These are phyloP conservation scores for Tillus elongatus DNA, from an alignment of 2,888 invertebrate species.

Conservation along the genomic window DNA sequence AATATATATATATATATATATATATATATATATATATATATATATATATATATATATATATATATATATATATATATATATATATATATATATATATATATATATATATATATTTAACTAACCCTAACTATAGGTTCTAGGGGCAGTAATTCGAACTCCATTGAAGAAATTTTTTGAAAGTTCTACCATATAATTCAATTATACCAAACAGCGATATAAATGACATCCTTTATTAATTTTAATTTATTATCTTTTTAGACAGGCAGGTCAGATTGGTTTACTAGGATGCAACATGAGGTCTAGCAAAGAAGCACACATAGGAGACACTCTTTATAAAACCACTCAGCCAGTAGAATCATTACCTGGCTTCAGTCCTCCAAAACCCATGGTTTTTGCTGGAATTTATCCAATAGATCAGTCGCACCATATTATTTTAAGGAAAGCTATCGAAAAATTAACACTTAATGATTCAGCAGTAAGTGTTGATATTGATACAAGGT, in stretches of 20 bases:
- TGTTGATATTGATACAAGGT: constrained; percentile 75
- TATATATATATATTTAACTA: no score
- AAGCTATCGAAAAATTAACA: constrained; percentile 82
- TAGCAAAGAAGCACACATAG: constrained; percentile 63
- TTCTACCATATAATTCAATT: no score
- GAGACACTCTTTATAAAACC: constrained; percentile 62
- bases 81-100: no score
- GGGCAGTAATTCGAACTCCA: no score
- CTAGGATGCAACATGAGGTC: constrained; percentile 72
- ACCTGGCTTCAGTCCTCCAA: constrained; percentile 56
- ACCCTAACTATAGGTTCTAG: no score
- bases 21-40: no score
- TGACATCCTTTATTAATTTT: no score
- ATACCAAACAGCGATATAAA: no score
- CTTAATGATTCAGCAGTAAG: constrained; percentile 90
- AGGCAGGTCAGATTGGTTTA: constrained; percentile 91
- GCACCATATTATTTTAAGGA: constrained; percentile 62
- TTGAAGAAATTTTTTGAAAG: no score
- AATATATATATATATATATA: no score
- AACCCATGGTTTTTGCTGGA: constrained; percentile 81
- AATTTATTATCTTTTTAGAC: constrained; percentile 36
- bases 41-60: no score
- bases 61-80: no score
- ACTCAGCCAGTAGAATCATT: constrained; percentile 49
- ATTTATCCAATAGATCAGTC: constrained; percentile 88